Base-by-base conservation (phyloP, 2,888 invertebrate species). In the Philaethria dido region DNA sequence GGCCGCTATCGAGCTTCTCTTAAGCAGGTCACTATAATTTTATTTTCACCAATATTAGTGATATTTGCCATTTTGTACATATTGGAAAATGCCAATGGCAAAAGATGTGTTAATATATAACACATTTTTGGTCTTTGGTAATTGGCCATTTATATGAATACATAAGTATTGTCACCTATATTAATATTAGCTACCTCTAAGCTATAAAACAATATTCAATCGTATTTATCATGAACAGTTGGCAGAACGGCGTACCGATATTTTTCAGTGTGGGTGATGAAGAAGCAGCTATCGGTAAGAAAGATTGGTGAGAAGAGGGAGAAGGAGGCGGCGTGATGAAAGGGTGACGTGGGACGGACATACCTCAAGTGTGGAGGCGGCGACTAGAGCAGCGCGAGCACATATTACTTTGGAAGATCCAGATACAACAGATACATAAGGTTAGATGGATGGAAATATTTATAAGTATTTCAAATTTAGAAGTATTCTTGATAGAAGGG, bases 251-350 rank as follows among this genome's bases (percentile, higher is more conserved):
- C 98, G 99, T 96, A 99, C 99, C 0, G 99, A 99, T 94, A 99
- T 99, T 89, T n/a, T 99, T 99, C 92, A 99, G 99, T 90, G 97
- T 98, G 71, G 99, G 99, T 67, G 98, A 98, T 85, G 99, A 99
- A 86, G 99, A 99, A 94, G 99, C 99, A 0, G 98, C 98, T 25
- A 99, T 99, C 84, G 99, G 99, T 93, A 99, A 99, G 92, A 99
- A 99, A 99, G 93, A 97, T 99, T 70, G 98, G 98, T n/a, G 98
- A 1, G 98, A 98, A 83, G 97, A 97, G 77, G 77, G 97, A 97
- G 86, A 94, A 94, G 42, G 95, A n/a, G n/a, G n/a, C n/a, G 97
- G 0, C 96, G 97, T 75, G 97, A 98, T 79, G 98, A 98, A 82
- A 95, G 97, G 77, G 98, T 98, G 16, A 99, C 99, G 61, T 99